Percentiles rank a stretch among this genome's conserved stretches.
Evolutionary conservation across 2,888 invertebrate species (phyloP).

Genomic region (Prosapia bicincta): DNA sequence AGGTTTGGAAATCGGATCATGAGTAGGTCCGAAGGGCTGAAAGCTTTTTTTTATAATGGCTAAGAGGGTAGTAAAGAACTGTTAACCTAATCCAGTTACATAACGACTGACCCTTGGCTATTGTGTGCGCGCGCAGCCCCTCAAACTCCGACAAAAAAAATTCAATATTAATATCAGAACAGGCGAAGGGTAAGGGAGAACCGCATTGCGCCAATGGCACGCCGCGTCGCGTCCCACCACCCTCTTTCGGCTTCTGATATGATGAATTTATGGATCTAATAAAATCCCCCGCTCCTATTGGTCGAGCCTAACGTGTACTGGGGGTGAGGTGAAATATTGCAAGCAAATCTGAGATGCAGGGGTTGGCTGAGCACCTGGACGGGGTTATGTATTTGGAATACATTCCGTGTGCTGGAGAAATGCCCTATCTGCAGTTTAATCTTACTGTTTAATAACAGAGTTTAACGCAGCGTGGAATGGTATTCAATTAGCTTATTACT

Average conservation of each 20-base stretch:
- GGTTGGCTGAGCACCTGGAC: constrained; percentile 27
- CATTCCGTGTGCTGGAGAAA: too few relatives aligned
- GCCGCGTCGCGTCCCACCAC: constrained; percentile 43
- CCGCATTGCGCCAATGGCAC: constrained; percentile 49
- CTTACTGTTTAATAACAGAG: too few relatives aligned
- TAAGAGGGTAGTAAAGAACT: not conserved
- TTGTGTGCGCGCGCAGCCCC: constrained; percentile 45
- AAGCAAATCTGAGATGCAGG: constrained; percentile 34
- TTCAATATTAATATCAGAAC: constrained; percentile 71
- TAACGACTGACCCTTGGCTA: constrained; percentile 22
- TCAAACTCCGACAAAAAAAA: constrained; percentile 61
- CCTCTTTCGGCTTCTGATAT: constrained; percentile 53
- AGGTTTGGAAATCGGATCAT: constrained; percentile 22
- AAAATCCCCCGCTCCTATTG: constrained; percentile 65
- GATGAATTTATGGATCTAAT: constrained; percentile 84
- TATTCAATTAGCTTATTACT: too few relatives aligned
- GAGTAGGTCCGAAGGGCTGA: constrained; percentile 7
- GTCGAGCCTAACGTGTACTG: constrained; percentile 48
- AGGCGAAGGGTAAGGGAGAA: constrained; percentile 61
- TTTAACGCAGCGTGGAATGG: too few relatives aligned
- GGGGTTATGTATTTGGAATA: not conserved
- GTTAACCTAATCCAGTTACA: constrained; percentile 18
- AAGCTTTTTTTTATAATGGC: constrained; percentile 15
- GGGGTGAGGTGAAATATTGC: constrained; percentile 50
- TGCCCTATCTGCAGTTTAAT: too few relatives aligned